Conservation (phyloP, 2,888 invertebrate species). For the Cheilosia pagana region DNA sequence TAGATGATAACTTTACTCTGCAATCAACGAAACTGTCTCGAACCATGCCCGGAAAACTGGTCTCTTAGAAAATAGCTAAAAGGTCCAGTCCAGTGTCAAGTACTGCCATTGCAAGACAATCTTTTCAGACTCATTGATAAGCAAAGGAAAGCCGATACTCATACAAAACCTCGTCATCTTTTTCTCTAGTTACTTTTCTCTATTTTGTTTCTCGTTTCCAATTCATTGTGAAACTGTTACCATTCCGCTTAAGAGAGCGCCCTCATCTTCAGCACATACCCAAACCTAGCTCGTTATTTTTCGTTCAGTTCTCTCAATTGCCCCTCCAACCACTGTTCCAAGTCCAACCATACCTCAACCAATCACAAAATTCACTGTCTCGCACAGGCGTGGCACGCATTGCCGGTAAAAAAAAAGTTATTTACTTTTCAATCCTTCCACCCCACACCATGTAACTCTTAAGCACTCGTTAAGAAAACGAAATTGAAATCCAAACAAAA, state of each 20-base stretch:
- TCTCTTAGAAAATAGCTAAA: too few species aligned
- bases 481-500: slow-evolving; percentile 56
- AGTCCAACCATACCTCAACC: slow-evolving; percentile 40
- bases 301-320: slow-evolving; percentile 47
- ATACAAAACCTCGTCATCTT: too few species aligned
- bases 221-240: not conserved
- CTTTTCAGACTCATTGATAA: not conserved
- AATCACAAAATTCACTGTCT: slow-evolving; percentile 20
- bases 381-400: slow-evolving; percentile 59
- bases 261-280: not conserved
- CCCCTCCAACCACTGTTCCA: slow-evolving; percentile 36
- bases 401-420: slow-evolving; percentile 8
- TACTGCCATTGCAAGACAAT: too few species aligned
- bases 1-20: too few species aligned
- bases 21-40: too few species aligned
- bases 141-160: too few species aligned
- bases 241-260: slow-evolving; percentile 9
- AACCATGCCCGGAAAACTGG: too few species aligned
- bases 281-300: slow-evolving; percentile 6
- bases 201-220: not conserved
- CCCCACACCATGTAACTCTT: slow-evolving; percentile 9
- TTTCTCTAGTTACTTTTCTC: too few species aligned
- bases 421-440: slow-evolving; percentile 44
- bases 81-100: too few species aligned
- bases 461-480: slow-evolving; percentile 48